These are phyloP conservation scores for Scelioninae gen. 2 DNA, from an alignment of 2,888 invertebrate species.

Conservation along the genomic window DNA sequence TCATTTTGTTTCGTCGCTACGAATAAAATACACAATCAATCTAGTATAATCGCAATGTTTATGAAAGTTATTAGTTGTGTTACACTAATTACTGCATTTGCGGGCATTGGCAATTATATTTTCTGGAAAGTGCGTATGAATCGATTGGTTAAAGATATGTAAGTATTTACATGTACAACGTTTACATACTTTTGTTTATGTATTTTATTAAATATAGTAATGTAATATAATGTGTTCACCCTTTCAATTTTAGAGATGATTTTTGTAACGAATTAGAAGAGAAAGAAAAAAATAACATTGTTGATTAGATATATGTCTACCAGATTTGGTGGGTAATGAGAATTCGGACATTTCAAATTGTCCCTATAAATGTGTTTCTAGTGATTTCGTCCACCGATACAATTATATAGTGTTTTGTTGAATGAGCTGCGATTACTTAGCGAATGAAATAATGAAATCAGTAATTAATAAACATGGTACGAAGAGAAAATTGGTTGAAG, in stretches of 20 bases:
- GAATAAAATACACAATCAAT: not conserved
- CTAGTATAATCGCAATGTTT: constrained; percentile 13
- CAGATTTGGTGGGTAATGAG: constrained; percentile 8
- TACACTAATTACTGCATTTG: constrained; percentile 35
- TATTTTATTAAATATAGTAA: too few species aligned
- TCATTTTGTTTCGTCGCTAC: not conserved
- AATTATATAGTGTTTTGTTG: constrained; percentile 12
- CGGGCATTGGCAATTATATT: constrained; percentile 41
- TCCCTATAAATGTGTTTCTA: constrained; percentile 1
- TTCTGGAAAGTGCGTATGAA: constrained; percentile 40
- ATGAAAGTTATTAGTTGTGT: constrained; percentile 44
- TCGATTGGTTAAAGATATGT: constrained; percentile 47
- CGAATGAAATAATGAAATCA: constrained; percentile 12
- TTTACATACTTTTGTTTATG: not conserved
- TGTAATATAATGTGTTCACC: too few species aligned
- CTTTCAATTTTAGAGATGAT: constrained; percentile 32
- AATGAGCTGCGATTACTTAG: too few species aligned
- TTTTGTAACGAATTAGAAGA: constrained; percentile 44
- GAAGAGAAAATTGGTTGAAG: constrained; percentile 31
- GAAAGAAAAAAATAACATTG: constrained; percentile 37
- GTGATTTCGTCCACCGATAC: not conserved
- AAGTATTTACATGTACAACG: constrained; percentile 3
- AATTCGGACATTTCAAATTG: not conserved
- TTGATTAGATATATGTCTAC: constrained; percentile 20
- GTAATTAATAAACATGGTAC: constrained; percentile 13